A percentile compares a stretch with the other conserved stretches of the same genome.
These are phyloP conservation scores for Cacoxenus indagator DNA, from an alignment of 2,888 invertebrate species.

Conservation along the genomic window DNA sequence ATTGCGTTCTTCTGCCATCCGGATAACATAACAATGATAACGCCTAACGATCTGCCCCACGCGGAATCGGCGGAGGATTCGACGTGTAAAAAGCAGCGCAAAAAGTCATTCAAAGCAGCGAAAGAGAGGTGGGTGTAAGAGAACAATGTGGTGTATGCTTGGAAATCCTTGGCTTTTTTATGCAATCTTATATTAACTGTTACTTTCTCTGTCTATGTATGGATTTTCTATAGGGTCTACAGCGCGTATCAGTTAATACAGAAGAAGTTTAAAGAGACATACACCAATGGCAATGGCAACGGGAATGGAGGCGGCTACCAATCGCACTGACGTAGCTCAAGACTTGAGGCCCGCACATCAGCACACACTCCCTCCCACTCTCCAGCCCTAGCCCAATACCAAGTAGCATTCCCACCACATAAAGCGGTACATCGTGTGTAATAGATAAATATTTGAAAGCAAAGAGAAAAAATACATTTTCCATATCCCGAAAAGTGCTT, in stretches of 20 bases:
- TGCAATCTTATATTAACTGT: background rate
- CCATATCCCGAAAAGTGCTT: background rate
- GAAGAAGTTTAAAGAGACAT: conserved; percentile 79
- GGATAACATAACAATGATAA: conserved; percentile 71
- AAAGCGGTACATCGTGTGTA: too few species aligned
- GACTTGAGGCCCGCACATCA: conserved; percentile 13
- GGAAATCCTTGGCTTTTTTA: background rate
- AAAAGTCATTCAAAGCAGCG: conserved; percentile 70
- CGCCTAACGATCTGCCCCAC: conserved; percentile 69
- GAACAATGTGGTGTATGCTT: background rate
- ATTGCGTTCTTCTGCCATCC: conserved; percentile 85
- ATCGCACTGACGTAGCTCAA: conserved; percentile 46
- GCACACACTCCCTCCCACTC: background rate
- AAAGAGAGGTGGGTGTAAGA: conserved; percentile 67
- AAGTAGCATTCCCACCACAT: too few species aligned
- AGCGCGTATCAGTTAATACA: conserved; percentile 81
- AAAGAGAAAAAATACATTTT: conserved; percentile 7
- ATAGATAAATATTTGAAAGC: background rate
- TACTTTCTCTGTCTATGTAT: conserved; percentile 60
- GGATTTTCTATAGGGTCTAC: conserved; percentile 73
- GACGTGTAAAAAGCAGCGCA: conserved; percentile 66
- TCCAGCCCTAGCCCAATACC: conserved; percentile 13
- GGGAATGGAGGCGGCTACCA: conserved; percentile 36
- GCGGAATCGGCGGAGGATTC: conserved; percentile 57
- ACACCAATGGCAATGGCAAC: conserved; percentile 72